phyloP scores from a whole-genome alignment of 2,888 invertebrate genomes.

The Helleia helle region DNA sequence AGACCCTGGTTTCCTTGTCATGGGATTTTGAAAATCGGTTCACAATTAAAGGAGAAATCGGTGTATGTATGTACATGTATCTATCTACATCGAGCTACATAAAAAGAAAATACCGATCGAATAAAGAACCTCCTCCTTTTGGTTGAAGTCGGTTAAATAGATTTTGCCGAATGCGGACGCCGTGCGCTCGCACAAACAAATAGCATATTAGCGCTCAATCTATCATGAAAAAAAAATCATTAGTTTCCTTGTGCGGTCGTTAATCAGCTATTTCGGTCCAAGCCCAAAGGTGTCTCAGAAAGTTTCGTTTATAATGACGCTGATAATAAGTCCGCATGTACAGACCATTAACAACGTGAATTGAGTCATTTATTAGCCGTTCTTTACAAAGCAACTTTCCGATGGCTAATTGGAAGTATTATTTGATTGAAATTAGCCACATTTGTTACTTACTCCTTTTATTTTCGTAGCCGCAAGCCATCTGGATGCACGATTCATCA shows the following conservation, averaged over 20 bases:
- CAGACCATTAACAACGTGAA: slow-evolving; percentile 60
- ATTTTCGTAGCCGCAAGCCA: slow-evolving; percentile 45
- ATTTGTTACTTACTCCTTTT: slow-evolving; percentile 64
- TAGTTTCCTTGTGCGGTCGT: neutral
- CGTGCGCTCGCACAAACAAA: neutral
- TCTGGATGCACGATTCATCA: slow-evolving; percentile 38
- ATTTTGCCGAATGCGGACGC: too few relatives aligned
- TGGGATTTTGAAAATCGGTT: too few relatives aligned
- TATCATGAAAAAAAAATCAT: neutral
- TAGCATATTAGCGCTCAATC: neutral
- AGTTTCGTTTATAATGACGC: slow-evolving; percentile 10
- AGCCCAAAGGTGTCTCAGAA: neutral
- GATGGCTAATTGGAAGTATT: slow-evolving; percentile 66
- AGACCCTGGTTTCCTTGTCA: too few relatives aligned
- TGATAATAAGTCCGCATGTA: slow-evolving; percentile 27
- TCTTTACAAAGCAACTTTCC: slow-evolving; percentile 55
- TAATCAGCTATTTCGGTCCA: neutral
- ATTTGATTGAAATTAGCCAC: slow-evolving; percentile 69
- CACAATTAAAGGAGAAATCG: too few relatives aligned
- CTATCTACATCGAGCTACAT: too few relatives aligned
- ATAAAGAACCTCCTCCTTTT: too few relatives aligned
- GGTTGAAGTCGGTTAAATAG: too few relatives aligned
- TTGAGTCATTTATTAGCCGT: slow-evolving; percentile 65
- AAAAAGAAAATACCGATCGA: too few relatives aligned
- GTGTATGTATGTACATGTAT: too few relatives aligned